Conservation (phyloP, 2,888 invertebrate genomes). For the Ectemnius cavifrons region DNA sequence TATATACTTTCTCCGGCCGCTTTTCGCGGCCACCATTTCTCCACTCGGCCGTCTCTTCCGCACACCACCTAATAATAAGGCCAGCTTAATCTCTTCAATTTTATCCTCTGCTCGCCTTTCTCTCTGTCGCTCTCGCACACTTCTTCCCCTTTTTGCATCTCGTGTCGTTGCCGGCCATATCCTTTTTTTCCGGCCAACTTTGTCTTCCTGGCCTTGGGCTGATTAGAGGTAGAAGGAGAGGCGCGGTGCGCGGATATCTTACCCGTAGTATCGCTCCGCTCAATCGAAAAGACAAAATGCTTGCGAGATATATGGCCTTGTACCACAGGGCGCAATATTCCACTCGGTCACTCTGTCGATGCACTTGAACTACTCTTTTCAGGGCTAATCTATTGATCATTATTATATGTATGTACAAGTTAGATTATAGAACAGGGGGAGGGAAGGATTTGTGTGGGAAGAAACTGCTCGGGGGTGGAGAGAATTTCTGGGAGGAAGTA, state of each 20-base stretch:
- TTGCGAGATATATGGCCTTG: too few relatives aligned
- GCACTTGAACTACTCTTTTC: too few relatives aligned
- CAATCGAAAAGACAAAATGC: too few relatives aligned
- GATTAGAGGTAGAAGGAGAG: constrained; percentile 48
- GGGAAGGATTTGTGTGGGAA: too few relatives aligned
- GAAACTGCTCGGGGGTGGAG: too few relatives aligned
- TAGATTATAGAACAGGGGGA: too few relatives aligned
- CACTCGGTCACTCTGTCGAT: constrained; percentile 25
- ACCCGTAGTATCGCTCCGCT: too few relatives aligned
- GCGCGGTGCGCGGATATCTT: constrained; percentile 48
- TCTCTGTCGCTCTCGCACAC: not conserved
- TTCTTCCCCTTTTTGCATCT: not conserved
- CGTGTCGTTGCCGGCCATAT: constrained; percentile 6
- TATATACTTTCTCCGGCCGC: not conserved
- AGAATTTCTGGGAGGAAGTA: too few relatives aligned
- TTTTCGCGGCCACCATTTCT: not conserved
- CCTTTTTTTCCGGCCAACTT: not conserved
- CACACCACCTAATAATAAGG: too few relatives aligned
- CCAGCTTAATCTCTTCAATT: not conserved
- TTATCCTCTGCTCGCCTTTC: not conserved
- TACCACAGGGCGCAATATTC: too few relatives aligned
- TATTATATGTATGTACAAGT: too few relatives aligned
- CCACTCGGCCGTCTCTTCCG: not conserved
- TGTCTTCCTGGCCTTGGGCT: constrained; percentile 43
- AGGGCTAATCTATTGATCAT: too few relatives aligned